Evolutionary conservation across 1,140 invertebrate species (phyloP), one percentile per base, ranked within the genome.

Genomic region (Cephus cinctus): DNA sequence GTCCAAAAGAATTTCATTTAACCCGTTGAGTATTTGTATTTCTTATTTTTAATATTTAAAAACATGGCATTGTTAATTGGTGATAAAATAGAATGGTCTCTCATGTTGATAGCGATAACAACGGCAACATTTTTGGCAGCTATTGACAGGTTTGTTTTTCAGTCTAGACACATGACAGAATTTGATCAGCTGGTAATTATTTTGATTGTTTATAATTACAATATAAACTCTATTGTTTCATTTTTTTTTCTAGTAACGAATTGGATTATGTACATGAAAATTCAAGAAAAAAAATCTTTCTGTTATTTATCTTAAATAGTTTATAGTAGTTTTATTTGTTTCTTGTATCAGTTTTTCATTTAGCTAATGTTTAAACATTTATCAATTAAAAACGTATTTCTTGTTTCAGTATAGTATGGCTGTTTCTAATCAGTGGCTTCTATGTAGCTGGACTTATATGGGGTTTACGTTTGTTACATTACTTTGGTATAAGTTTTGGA

Each of bases 341-440:
- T 6, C 25, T 8, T 8, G 8, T 8, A 27, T 27, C 27, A 30
- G 27, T 30, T 11, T 11, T 30, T 30, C 11, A 3, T 30, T 30
- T 12, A 30, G 11, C 14, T 2, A 11, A 11, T 11, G 27, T 34
- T 20, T 9, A 20, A 23, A 27, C 2, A 27, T 41, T 14, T 18
- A n/a, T 8, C 14, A 51, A 22, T 23, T 47, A 2, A 9, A 18
- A 12, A 25, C 36, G 19, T 38, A 12, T 32, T 52, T 54, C n/a
- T 43, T 67, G 12, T 11, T 57, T 19, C 49, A 75, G 73, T 19
- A 40, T 69, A 9, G 25, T 62, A 16, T 73, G 60, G 64, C 52
- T 55, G 23, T 14, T 65, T 12, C 34, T 62, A 18, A 49, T 70
- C 6, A 35, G 43, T 27, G 34, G 46, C 4, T 20, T 69, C 1